Evolutionary conservation across 1,140 invertebrate genomes (phyloP).

Genomic region (Cotesia glomerata): DNA sequence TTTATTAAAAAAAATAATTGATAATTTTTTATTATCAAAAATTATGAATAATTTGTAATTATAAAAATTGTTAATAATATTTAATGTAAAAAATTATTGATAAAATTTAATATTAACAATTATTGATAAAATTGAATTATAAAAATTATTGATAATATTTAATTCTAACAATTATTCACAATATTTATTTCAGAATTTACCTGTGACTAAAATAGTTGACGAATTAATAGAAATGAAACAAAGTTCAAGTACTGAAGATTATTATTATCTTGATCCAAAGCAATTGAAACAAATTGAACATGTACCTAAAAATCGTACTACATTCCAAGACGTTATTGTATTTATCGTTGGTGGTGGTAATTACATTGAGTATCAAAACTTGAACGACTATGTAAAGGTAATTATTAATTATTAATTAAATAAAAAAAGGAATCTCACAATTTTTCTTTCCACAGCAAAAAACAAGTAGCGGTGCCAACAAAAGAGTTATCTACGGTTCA

Average conservation of each 20-base stretch:
- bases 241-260: slow-evolving; percentile 82
- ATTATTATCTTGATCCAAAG: slow-evolving; percentile 92
- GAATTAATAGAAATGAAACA: slow-evolving; percentile 88
- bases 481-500: slow-evolving; percentile 92
- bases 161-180: slow-evolving; percentile 27
- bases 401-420: slow-evolving; percentile 25
- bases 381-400: slow-evolving; percentile 92
- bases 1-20: too few relatives aligned
- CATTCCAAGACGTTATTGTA: slow-evolving; percentile 90
- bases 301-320: slow-evolving; percentile 70
- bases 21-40: too few relatives aligned
- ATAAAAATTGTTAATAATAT: too few relatives aligned
- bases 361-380: slow-evolving; percentile 99
- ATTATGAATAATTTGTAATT: too few relatives aligned
- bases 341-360: slow-evolving; percentile 98
- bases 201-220: slow-evolving; percentile 90
- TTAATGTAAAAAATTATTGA: too few relatives aligned
- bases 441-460: slow-evolving; percentile 66
- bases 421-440: not conserved
- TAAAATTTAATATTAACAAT: too few relatives aligned
- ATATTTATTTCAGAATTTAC: slow-evolving; percentile 73
- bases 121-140: too few relatives aligned
- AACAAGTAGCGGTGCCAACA: slow-evolving; percentile 72
- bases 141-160: not conserved
- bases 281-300: slow-evolving; percentile 77